Percentiles rank a stretch among this genome's conserved stretches.
phyloP scores from a whole-genome alignment of 2,888 invertebrate genomes.

The Ophion ellenae region DNA sequence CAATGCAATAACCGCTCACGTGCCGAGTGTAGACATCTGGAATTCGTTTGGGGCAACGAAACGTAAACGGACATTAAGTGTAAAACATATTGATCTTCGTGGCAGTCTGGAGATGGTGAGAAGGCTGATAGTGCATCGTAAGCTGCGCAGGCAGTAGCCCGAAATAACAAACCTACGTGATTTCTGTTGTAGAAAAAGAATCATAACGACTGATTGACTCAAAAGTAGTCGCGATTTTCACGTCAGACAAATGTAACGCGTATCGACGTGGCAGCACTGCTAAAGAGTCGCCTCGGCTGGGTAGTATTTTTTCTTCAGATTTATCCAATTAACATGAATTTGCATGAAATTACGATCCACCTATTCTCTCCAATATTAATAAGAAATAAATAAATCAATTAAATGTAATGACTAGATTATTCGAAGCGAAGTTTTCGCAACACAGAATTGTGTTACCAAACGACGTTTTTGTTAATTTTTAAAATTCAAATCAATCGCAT shows the following conservation, averaged over 20 bases:
- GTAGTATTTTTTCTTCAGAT: background rate
- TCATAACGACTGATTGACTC: constrained; percentile 35
- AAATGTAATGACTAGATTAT: constrained; percentile 61
- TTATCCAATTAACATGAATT: constrained; percentile 26
- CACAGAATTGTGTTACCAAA: constrained; percentile 2
- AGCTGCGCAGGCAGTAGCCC: constrained; percentile 56
- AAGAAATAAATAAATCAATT: constrained; percentile 46
- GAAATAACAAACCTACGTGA: constrained; percentile 54
- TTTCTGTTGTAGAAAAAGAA: constrained; percentile 29
- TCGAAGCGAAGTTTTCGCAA: constrained; percentile 15
- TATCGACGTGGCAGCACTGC: constrained; percentile 54
- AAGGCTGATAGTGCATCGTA: constrained; percentile 26
- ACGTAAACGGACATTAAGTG: constrained; percentile 42
- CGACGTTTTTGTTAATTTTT: constrained; percentile 12
- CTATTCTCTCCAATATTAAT: constrained; percentile 3
- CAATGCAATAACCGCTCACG: constrained; percentile 55
- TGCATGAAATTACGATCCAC: constrained; percentile 20
- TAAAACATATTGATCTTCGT: constrained; percentile 39
- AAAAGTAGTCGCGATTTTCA: constrained; percentile 36
- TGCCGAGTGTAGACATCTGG: constrained; percentile 59
- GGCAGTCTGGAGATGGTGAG: constrained; percentile 38
- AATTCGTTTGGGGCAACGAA: constrained; percentile 57
- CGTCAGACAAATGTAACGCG: constrained; percentile 52
- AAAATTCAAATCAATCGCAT: background rate
- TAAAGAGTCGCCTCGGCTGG: constrained; percentile 36